Evolutionary conservation across 2,797 vertebrate species (phyloP).

Genomic region (Tauraco hartlaubi): DNA sequence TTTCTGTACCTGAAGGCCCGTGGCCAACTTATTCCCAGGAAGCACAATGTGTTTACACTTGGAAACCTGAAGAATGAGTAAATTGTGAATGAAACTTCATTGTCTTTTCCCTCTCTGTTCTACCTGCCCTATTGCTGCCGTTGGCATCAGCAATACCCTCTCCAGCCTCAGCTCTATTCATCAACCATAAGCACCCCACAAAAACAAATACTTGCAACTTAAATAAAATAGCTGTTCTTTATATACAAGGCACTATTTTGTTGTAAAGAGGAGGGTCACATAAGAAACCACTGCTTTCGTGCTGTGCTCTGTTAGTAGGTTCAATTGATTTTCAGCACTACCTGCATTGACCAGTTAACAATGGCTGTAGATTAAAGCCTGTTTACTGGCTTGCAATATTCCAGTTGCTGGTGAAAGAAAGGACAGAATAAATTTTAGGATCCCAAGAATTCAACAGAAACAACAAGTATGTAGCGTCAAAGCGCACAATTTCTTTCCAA

Average conservation of each 20-base stretch:
- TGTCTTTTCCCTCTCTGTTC: neutral
- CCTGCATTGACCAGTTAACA: slow-evolving; percentile 51
- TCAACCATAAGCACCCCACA: neutral
- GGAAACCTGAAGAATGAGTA: neutral
- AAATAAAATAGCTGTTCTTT: neutral
- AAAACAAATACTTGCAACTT: neutral
- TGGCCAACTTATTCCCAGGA: neutral
- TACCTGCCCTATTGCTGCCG: neutral
- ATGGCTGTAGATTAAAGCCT: slow-evolving; percentile 43
- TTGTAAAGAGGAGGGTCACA: neutral
- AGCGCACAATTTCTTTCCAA: slow-evolving; percentile 14
- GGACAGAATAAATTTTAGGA: slow-evolving; percentile 29
- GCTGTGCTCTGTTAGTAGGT: neutral
- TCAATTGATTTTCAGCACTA: slow-evolving; percentile 44
- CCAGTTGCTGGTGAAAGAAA: neutral
- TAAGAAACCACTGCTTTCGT: slow-evolving; percentile 1
- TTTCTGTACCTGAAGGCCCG: neutral
- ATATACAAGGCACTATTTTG: neutral
- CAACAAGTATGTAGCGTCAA: neutral
- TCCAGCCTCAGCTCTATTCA: neutral
- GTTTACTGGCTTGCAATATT: slow-evolving; percentile 42
- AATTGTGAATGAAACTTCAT: neutral
- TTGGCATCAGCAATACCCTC: neutral
- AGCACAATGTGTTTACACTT: neutral
- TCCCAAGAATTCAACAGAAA: neutral